Percentiles rank a stretch among this genome's conserved stretches.
These are phyloP conservation scores for Volucella inflata DNA, from an alignment of 2,888 invertebrate genomes.

Conservation along the genomic window DNA sequence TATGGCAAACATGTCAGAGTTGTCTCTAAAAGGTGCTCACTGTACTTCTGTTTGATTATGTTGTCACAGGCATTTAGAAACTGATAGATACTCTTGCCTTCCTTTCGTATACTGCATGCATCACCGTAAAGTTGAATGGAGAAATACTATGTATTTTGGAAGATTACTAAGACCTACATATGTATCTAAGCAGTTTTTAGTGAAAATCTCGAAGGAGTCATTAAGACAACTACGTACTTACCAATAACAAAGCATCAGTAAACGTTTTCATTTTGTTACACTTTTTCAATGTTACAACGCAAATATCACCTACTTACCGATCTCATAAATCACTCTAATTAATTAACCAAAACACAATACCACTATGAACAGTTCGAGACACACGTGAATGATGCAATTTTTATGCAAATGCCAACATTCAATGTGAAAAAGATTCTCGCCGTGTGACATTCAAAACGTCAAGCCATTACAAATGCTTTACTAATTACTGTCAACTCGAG, in stretches of 20 bases:
- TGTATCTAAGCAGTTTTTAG: too few relatives aligned
- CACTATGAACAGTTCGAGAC: constrained; percentile 53
- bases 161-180: too few relatives aligned
- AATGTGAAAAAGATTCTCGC: constrained; percentile 12
- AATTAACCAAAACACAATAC: constrained; percentile 28
- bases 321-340: constrained; percentile 60
- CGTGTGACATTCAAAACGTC: constrained; percentile 69
- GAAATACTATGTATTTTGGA: too few relatives aligned
- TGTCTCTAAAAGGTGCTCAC: too few relatives aligned
- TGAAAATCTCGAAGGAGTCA: too few relatives aligned
- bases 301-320: constrained; percentile 52
- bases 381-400: constrained; percentile 73
- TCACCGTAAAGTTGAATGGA: too few relatives aligned
- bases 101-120: too few relatives aligned
- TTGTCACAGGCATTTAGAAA: too few relatives aligned
- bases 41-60: too few relatives aligned
- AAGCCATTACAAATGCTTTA: constrained; percentile 40
- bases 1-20: too few relatives aligned
- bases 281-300: constrained; percentile 39
- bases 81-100: too few relatives aligned
- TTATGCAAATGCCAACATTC: constrained; percentile 62
- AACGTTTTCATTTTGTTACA: not conserved
- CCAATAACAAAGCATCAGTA: not conserved
- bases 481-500: constrained; percentile 6
- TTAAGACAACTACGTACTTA: too few relatives aligned